Base-by-base conservation (phyloP, 2,797 vertebrate genomes). In the Crax fasciolata region DNA sequence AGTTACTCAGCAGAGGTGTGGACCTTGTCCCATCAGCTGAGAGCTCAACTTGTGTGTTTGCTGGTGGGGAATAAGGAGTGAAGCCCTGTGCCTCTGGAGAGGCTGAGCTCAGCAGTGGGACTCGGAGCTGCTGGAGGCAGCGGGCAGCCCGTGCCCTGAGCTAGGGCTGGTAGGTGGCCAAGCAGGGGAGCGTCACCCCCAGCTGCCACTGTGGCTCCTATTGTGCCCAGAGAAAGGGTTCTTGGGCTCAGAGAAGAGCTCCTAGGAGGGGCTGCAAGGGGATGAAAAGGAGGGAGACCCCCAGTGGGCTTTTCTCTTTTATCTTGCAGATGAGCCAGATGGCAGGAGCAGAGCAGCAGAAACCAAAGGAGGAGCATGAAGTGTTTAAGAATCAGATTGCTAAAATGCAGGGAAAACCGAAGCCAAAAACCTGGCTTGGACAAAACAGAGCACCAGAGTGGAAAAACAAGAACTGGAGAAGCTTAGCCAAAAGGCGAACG, bases 301-400 rank as follows among this genome's bases (percentile, higher is more conserved):
- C 41, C 71, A 49, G 32, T 39, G 63, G 43, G 66, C 25, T 73
- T 91, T 93, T 84, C 51, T 39, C 70, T 81, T 90, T 88, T 91
- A 66, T 91, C 43, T 76, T 88, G 73, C 73, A 93, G 87, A 78
- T 74, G 84, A 93, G 86, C 55, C 83, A 86, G 67, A 76, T 82
- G 84, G 89, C 71, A 67, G 68, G 25, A 93, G 38, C 44, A 74
- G 25, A 93, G 38, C 44, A 74, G 63, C 52, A 90, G 74, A 96
- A 92, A 89, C 80, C 23, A 59, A 76, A 90, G 54, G 41, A 92
- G 41, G 59, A 79, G 25, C 54, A 70, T 5, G 79, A 86, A 86
- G n/a, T 25, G 35, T 94, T 89, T 89, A 94, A 81, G 57, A 93
- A 84, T 76, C 35, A 51, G 35, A 61, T 59, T 63, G 52, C 46